These are phyloP conservation scores for Ondatra zibethicus DNA, from an alignment of 2,113 vertebrate species.

Conservation along the genomic window DNA sequence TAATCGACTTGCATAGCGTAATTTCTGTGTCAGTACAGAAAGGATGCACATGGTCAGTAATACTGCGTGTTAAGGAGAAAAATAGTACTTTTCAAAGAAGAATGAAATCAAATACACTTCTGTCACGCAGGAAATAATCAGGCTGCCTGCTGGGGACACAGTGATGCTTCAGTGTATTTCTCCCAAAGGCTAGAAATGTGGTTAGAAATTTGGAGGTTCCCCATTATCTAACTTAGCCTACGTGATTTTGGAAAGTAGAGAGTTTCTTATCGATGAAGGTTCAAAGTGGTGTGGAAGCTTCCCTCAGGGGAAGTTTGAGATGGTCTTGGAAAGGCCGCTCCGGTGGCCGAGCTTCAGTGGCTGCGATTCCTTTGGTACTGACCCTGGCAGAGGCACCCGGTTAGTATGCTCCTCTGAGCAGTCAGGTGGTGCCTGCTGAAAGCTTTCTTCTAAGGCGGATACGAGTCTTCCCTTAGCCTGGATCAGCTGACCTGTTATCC, in stretches of 20 bases:
- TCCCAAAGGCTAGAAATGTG: neutral
- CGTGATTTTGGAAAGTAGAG: neutral
- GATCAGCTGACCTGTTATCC: neutral
- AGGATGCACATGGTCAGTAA: neutral
- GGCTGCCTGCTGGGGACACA: neutral
- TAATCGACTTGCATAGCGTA: neutral
- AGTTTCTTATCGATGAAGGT: neutral
- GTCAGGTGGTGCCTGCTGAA: neutral
- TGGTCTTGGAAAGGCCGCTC: neutral
- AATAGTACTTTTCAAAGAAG: slow-evolving; percentile 18
- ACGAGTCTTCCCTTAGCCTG: neutral
- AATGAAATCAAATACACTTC: slow-evolving; percentile 6
- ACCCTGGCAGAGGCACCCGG: too few species aligned
- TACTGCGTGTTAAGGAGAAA: slow-evolving; percentile 1
- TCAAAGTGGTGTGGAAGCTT: neutral
- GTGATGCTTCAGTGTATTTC: neutral
- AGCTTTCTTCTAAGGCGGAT: neutral
- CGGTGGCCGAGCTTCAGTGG: neutral
- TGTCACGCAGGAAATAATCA: neutral
- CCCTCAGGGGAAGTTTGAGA: neutral
- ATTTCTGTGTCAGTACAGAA: neutral
- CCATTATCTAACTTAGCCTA: neutral
- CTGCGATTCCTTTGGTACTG: neutral
- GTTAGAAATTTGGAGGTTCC: neutral
- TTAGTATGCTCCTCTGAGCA: neutral